Conservation (phyloP, 2,888 invertebrate species). For the Epirrita christyi region DNA sequence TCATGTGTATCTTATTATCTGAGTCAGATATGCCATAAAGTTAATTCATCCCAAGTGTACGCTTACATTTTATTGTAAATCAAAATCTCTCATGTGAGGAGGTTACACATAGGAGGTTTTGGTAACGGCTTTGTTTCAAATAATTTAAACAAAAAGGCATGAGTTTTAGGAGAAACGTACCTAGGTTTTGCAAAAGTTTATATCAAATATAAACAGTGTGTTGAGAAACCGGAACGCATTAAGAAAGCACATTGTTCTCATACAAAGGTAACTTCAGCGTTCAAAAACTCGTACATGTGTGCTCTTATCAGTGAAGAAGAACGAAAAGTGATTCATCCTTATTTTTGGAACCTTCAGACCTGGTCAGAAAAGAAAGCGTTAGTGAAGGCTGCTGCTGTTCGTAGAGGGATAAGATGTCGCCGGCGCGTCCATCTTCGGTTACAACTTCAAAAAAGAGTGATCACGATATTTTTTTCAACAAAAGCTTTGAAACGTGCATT, state of each 20-base stretch:
- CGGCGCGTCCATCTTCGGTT: not conserved
- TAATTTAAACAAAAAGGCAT: no score
- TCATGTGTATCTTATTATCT: no score
- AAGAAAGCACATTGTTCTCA: slow-evolving; percentile 1
- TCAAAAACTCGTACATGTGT: not conserved
- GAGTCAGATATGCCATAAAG: no score
- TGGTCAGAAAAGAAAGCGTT: slow-evolving; percentile 13
- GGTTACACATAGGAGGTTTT: no score
- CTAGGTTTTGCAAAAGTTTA: no score
- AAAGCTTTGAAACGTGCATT: not conserved
- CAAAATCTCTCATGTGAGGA: no score
- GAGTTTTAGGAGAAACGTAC: no score
- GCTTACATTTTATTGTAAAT: no score
- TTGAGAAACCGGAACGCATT: not conserved
- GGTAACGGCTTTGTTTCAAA: no score
- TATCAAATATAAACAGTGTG: not conserved
- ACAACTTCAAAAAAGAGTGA: not conserved
- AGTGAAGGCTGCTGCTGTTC: slow-evolving; percentile 14
- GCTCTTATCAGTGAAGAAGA: not conserved
- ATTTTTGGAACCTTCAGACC: not conserved
- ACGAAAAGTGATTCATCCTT: not conserved
- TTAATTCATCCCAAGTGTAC: no score
- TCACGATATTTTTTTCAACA: slow-evolving; percentile 5
- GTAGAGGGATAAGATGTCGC: slow-evolving; percentile 8
- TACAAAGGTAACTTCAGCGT: not conserved